These are phyloP conservation scores for Caenorhabditis panamensis DNA, from an alignment of 2,888 invertebrate genomes.

Conservation along the genomic window DNA sequence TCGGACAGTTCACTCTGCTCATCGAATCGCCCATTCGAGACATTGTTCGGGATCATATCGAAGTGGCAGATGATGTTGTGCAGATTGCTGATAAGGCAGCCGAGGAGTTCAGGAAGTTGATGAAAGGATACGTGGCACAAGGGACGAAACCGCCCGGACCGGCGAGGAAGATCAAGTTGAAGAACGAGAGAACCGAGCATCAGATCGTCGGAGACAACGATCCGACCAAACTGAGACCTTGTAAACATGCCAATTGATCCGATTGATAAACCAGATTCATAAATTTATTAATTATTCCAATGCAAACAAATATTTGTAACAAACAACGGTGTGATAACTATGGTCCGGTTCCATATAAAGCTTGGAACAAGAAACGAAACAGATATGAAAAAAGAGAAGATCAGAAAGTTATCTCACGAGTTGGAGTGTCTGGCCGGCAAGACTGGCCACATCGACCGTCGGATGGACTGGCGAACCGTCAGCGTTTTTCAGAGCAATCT, in stretches of 20 bases:
- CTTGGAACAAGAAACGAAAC: constrained; percentile 19
- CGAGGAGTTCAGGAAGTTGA: constrained; percentile 50
- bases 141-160: constrained; percentile 4
- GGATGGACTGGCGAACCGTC: constrained; percentile 64
- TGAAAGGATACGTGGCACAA: constrained; percentile 26
- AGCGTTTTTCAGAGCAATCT: constrained; percentile 42
- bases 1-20: constrained; percentile 61
- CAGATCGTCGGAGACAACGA: constrained; percentile 66
- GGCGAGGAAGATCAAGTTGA: constrained; percentile 42
- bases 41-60: constrained; percentile 64
- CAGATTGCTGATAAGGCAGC: constrained; percentile 68
- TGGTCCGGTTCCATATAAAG: constrained; percentile 30
- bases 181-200: constrained; percentile 37
- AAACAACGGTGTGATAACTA: constrained; percentile 4
- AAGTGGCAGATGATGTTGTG: constrained; percentile 70
- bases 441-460: constrained; percentile 54
- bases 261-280: neutral
- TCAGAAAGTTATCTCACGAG: constrained; percentile 52
- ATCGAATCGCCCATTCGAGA: constrained; percentile 69
- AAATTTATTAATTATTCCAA: constrained; percentile 19
- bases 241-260: constrained; percentile 64
- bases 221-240: constrained; percentile 64
- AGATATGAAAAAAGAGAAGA: constrained; percentile 23
- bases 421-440: constrained; percentile 61
- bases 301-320: constrained; percentile 32